phyloP scores from a whole-genome alignment of 2,113 vertebrate species.

The Telmatochromis sp. region DNA sequence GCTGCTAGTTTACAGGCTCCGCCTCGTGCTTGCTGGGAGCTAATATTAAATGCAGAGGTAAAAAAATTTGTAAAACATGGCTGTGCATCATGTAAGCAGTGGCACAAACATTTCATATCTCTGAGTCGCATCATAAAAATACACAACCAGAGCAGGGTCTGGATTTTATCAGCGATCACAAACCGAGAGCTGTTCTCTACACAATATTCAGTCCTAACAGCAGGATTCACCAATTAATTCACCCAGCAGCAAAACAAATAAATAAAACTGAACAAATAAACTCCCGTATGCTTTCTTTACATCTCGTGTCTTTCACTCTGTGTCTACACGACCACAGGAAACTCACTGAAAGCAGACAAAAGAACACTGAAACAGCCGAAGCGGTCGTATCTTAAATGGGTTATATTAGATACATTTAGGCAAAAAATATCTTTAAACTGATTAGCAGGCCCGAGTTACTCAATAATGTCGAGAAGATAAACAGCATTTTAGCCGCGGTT shows the following conservation, averaged over 20 bases:
- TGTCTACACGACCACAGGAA: neutral
- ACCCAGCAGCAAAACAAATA: neutral
- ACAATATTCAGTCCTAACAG: neutral
- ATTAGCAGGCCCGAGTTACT: neutral
- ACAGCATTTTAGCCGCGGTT: neutral
- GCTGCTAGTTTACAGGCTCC: neutral
- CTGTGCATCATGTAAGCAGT: neutral
- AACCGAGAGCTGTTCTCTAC: neutral
- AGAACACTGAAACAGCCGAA: accelerated
- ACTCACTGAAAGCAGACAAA: neutral
- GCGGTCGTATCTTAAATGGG: neutral
- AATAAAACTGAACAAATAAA: neutral
- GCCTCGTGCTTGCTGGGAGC: neutral
- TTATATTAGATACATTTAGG: neutral
- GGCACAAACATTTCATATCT: neutral
- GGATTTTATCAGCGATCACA: neutral
- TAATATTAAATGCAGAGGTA: neutral
- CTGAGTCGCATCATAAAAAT: neutral
- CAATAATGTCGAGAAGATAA: neutral
- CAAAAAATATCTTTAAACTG: neutral
- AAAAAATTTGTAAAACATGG: neutral
- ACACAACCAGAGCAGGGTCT: neutral
- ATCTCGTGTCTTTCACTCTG: neutral
- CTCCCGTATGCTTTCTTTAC: neutral
- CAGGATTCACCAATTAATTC: neutral